Percentiles rank a stretch among this genome's conserved stretches.
These are phyloP conservation scores for Syrmaticus mikado DNA, from an alignment of 2,113 vertebrate species.

Conservation along the genomic window DNA sequence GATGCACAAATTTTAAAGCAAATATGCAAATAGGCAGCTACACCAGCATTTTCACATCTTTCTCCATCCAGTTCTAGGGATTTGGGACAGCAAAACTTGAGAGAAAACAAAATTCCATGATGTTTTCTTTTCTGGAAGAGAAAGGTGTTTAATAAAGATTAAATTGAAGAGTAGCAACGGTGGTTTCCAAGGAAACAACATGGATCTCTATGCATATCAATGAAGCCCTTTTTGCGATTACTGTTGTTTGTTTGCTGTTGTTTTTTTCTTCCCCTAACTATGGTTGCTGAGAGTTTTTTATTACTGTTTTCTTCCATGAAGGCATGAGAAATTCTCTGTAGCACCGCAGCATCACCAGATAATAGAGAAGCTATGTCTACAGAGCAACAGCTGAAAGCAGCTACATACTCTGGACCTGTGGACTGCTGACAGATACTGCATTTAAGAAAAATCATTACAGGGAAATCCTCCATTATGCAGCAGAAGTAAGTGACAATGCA, in stretches of 20 bases:
- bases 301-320: not conserved
- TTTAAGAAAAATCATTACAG: not conserved
- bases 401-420: not conserved
- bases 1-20: not conserved
- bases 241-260: not conserved
- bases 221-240: not conserved
- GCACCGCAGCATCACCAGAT: not conserved
- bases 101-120: not conserved
- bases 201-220: not conserved
- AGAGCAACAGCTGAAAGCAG: not conserved
- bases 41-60: not conserved
- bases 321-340: not conserved
- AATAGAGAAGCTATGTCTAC: not conserved
- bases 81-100: not conserved
- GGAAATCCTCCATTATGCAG: not conserved
- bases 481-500: not conserved
- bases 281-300: not conserved
- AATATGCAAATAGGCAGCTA: not conserved
- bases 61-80: not conserved
- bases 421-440: not conserved
- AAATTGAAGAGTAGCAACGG: not conserved
- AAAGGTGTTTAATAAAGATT: not conserved
- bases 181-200: constrained; percentile 2
- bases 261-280: not conserved
- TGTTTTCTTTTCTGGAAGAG: not conserved